Evolutionary conservation across 2,888 invertebrate species (phyloP).

Genomic region (Drosophila leonis): DNA sequence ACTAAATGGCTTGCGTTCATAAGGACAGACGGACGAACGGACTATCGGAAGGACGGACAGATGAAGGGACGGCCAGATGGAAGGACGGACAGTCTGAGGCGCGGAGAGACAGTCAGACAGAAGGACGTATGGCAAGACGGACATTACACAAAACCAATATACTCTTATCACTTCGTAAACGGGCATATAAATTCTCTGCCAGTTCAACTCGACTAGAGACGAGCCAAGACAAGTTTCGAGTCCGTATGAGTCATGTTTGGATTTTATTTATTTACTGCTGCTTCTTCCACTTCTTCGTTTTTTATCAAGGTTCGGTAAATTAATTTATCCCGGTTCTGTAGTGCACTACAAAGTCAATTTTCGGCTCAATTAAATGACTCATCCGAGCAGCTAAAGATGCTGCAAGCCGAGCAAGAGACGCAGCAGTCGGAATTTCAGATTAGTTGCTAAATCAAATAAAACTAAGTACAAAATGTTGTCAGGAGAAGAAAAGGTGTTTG

Average conservation of each 20-base stretch:
- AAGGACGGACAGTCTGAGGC: no score
- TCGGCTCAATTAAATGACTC: slow-evolving; percentile 79
- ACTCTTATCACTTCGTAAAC: background rate
- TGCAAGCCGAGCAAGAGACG: slow-evolving; percentile 25
- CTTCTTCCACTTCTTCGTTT: slow-evolving; percentile 18
- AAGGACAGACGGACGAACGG: no score
- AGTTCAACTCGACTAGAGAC: slow-evolving; percentile 18
- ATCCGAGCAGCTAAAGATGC: slow-evolving; percentile 55
- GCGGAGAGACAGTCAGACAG: no score
- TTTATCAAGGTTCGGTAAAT: slow-evolving; percentile 66
- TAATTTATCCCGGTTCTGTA: slow-evolving; percentile 62
- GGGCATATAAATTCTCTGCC: background rate
- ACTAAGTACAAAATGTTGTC: slow-evolving; percentile 37
- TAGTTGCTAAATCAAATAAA: slow-evolving; percentile 36
- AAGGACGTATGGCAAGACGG: no score
- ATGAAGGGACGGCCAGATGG: no score
- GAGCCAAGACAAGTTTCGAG: slow-evolving; percentile 15
- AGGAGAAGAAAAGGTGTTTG: slow-evolving; percentile 27
- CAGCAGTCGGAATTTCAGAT: background rate
- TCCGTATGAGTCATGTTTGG: slow-evolving; percentile 53
- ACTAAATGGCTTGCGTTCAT: no score
- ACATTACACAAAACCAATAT: background rate
- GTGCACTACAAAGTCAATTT: slow-evolving; percentile 69
- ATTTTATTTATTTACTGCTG: slow-evolving; percentile 30
- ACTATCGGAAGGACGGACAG: no score